These are phyloP conservation scores for Ctenodactylus gundi DNA, from an alignment of 2,113 vertebrate genomes.

Conservation along the genomic window DNA sequence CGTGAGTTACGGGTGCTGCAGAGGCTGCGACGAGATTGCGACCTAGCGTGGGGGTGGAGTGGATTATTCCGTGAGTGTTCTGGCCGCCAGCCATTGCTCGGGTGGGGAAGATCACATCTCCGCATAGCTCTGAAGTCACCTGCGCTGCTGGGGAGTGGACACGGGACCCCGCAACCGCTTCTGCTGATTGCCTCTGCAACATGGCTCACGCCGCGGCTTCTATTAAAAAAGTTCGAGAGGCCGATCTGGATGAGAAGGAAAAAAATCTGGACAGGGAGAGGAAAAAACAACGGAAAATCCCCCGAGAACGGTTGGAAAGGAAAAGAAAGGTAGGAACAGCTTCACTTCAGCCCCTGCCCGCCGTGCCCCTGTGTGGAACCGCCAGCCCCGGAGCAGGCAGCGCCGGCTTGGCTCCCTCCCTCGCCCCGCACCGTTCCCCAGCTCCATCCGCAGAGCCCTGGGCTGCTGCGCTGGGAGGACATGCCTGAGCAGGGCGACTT, in stretches of 20 bases:
- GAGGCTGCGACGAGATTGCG: slow-evolving; percentile 78
- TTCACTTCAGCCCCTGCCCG: neutral
- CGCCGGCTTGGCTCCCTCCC: neutral
- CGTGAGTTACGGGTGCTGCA: slow-evolving; percentile 79
- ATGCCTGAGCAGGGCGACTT: slow-evolving; percentile 3
- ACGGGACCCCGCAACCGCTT: slow-evolving; percentile 60
- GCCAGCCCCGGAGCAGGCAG: neutral
- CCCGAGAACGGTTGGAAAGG: slow-evolving; percentile 93
- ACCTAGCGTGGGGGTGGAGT: slow-evolving; percentile 77
- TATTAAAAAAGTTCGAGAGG: slow-evolving; percentile 97
- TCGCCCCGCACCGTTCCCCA: slow-evolving; percentile 29
- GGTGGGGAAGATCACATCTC: slow-evolving; percentile 30
- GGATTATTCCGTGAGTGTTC: slow-evolving; percentile 75
- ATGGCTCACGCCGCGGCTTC: slow-evolving; percentile 98
- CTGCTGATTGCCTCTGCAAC: slow-evolving; percentile 64
- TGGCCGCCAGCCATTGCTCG: slow-evolving; percentile 70
- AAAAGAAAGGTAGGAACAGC: slow-evolving; percentile 94
- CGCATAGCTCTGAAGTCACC: slow-evolving; percentile 58
- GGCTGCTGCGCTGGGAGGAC: slow-evolving; percentile 65
- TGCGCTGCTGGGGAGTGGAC: slow-evolving; percentile 68
- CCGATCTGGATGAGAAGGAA: slow-evolving; percentile 91
- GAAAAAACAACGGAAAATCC: slow-evolving; percentile 90
- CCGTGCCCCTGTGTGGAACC: neutral
- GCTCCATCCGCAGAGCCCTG: too few species aligned
- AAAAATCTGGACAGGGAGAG: slow-evolving; percentile 93